phyloP scores from a whole-genome alignment of 2,113 vertebrate species.

The Pollachius pollachius region DNA sequence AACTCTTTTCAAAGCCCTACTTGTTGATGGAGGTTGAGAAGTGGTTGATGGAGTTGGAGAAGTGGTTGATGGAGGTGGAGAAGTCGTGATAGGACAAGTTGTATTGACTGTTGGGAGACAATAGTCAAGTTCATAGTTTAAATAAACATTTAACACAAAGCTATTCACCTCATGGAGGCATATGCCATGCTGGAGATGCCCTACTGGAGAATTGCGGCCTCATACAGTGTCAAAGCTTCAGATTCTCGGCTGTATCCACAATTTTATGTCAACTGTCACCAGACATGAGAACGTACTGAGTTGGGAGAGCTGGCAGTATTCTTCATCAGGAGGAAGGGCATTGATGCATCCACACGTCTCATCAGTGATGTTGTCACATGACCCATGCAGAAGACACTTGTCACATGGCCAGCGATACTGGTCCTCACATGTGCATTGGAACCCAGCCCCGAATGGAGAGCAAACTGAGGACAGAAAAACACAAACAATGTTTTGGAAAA shows the following conservation, averaged over 20 bases:
- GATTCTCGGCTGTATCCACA: not conserved
- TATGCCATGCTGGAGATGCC: no score
- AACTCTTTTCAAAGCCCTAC: no score
- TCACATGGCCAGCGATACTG: constrained; percentile 24
- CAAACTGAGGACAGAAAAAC: constrained; percentile 27
- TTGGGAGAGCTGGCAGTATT: constrained; percentile 14
- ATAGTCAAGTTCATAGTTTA: not conserved
- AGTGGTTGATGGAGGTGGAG: not conserved
- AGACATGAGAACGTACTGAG: not conserved
- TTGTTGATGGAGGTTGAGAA: constrained; percentile 2
- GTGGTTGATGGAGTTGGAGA: not conserved
- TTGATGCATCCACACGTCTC: constrained; percentile 31
- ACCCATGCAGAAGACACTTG: constrained; percentile 10
- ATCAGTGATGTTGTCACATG: constrained; percentile 13
- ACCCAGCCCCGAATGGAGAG: constrained; percentile 4
- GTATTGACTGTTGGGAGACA: constrained; percentile 20
- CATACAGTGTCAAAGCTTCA: no score
- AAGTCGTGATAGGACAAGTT: constrained; percentile 5
- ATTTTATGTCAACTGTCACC: not conserved
- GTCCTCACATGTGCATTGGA: constrained; percentile 33
- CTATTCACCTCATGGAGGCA: not conserved
- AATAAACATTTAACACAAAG: not conserved
- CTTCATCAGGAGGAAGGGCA: constrained; percentile 10
- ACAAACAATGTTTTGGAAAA: no score
- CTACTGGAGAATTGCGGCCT: no score